phyloP scores from a whole-genome alignment of 2,113 vertebrate genomes.

The Isichthys henryi region DNA sequence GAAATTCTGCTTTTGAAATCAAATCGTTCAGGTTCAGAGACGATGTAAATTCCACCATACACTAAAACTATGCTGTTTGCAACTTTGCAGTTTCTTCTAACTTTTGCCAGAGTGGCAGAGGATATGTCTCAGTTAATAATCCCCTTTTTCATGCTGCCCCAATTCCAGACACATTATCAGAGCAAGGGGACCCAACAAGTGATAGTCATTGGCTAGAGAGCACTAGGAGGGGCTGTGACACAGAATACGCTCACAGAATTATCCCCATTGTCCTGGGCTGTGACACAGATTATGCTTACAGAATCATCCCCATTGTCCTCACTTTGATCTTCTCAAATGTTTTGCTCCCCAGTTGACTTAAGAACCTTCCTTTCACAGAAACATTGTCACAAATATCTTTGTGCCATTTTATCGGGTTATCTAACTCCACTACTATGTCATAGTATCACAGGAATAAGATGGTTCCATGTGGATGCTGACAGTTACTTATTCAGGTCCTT shows the following conservation, averaged over 20 bases:
- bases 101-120: neutral
- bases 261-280: neutral
- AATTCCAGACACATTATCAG: neutral
- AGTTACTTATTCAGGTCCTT: neutral
- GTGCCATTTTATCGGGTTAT: neutral
- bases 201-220: neutral
- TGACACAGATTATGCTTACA: neutral
- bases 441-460: neutral
- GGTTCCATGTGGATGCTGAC: neutral
- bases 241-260: neutral
- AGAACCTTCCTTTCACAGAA: neutral
- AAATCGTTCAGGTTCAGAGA: neutral
- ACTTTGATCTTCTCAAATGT: neutral
- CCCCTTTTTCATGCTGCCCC: neutral
- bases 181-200: neutral
- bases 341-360: neutral
- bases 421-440: neutral
- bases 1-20: neutral
- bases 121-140: conserved; percentile 2
- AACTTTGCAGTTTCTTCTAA: neutral
- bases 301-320: neutral
- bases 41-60: neutral
- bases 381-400: neutral
- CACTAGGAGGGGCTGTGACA: neutral
- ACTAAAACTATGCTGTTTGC: neutral